These are phyloP conservation scores for Sebastolobus alascanus DNA, from an alignment of 2,797 vertebrate species.

Conservation along the genomic window DNA sequence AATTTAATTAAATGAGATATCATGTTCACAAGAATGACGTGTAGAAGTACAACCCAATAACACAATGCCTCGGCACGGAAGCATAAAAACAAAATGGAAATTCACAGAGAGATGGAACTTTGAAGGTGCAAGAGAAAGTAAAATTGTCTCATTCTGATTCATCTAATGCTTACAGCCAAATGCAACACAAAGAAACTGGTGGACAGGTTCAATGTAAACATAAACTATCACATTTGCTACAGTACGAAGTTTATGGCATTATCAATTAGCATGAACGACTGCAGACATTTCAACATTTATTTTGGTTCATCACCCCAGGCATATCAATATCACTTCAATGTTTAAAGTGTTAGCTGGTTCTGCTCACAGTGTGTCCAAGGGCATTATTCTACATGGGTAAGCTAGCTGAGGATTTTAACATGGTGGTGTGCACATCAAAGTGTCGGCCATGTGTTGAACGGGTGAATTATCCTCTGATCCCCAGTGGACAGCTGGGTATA, in stretches of 20 bases:
- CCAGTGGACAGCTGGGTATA: conserved; percentile 39
- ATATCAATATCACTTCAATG: neutral
- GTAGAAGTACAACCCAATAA: too few relatives aligned
- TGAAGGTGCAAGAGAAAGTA: neutral
- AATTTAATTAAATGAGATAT: neutral
- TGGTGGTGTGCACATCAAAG: conserved; percentile 6
- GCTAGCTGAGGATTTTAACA: neutral
- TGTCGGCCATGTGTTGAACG: conserved; percentile 8
- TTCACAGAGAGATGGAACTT: neutral
- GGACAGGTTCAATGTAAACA: neutral
- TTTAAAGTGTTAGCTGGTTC: neutral
- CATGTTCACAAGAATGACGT: neutral
- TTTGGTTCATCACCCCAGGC: neutral
- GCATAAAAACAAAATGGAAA: neutral
- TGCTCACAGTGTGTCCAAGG: neutral
- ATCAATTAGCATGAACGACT: neutral
- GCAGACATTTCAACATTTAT: neutral
- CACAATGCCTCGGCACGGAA: too few relatives aligned
- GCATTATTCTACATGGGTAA: neutral
- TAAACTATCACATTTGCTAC: neutral
- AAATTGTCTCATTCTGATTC: neutral
- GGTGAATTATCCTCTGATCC: conserved; percentile 24
- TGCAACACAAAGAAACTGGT: neutral
- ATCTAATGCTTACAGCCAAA: neutral
- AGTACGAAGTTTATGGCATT: neutral